Base-by-base conservation (phyloP, 2,797 vertebrate genomes). In the Enoplosus armatus region DNA sequence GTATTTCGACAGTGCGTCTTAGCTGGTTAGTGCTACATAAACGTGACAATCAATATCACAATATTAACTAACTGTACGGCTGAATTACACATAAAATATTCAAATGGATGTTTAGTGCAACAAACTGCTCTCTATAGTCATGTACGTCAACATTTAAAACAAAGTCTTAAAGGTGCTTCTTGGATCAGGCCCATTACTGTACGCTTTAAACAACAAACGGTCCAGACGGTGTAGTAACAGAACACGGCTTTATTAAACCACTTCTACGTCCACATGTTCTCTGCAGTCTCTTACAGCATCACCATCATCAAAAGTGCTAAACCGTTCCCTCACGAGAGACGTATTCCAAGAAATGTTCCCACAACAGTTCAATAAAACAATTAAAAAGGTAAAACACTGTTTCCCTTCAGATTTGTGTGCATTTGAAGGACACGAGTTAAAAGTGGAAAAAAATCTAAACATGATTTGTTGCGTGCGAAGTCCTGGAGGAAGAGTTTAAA, bases 241-340 rank as follows among this genome's bases (percentile, higher is more conserved):
- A 90, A 81, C 59, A 64, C 67, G 78, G 69, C 66, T 95, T 93
- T 93, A 91, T 94, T 95, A 85, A 92, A 92, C 84, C 70, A 76
- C 15, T 75, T 90, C 86, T 74, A 92, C 86, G 85, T 91, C 83
- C 71, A 85, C 39, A 75, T 8, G 35, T 86, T 83, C 67, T 87
- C 75, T 87, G 71, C 75, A 87, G 79, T 83, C 72, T 54, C n/a
- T n/a, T n/a, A 89, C 86, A 82, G 78, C 82, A 83, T 82, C 69
- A 71, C 58, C 72, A 84, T 24, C 79, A 70, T 89, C 65, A 85
- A 80, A 91, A 88, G 85, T 80, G 66, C 79, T 87, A 83, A 87
- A 70, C 66, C 85, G 91, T 91, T 81, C 88, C 73, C 70, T 84
- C 79, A 69, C 59, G 58, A 51, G n/a, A 80, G 45, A 64, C 69